Percentiles rank a stretch among this genome's conserved stretches.
These are phyloP conservation scores for Agrotis segetum DNA, from an alignment of 2,888 invertebrate species.

Conservation along the genomic window DNA sequence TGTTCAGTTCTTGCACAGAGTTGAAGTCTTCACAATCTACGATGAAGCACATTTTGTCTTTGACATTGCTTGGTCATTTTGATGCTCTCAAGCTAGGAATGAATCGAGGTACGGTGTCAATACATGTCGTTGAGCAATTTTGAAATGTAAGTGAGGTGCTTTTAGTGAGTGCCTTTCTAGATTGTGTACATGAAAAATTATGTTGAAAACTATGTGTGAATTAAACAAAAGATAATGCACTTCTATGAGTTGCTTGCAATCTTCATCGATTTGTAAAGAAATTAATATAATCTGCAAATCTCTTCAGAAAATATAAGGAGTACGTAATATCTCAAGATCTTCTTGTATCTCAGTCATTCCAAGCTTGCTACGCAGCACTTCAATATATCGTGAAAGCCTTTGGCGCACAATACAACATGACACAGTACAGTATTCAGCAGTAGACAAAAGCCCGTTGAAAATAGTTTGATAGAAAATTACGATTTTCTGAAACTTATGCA, in stretches of 20 bases:
- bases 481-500: not conserved
- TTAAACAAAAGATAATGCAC: not conserved
- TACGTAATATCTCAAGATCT: not conserved
- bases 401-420: slow-evolving; percentile 70
- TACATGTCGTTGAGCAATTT: not conserved
- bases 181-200: not conserved
- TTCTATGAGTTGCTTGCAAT: not conserved
- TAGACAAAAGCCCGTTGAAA: slow-evolving; percentile 75
- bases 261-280: not conserved
- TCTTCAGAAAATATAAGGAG: not conserved
- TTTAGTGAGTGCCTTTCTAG: not conserved
- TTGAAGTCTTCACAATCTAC: slow-evolving; percentile 46
- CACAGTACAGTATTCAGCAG: slow-evolving; percentile 71
- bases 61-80: slow-evolving; percentile 38
- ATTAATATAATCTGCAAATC: not conserved
- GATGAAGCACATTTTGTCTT: slow-evolving; percentile 52
- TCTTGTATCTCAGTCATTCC: slow-evolving; percentile 38
- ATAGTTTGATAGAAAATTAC: slow-evolving; percentile 3
- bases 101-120: slow-evolving; percentile 16
- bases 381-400: slow-evolving; percentile 37
- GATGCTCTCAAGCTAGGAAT: slow-evolving; percentile 48
- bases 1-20: slow-evolving; percentile 25
- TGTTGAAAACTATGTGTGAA: not conserved
- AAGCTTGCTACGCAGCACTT: slow-evolving; percentile 40
- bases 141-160: slow-evolving; percentile 3